Evolutionary conservation across 2,888 invertebrate species (phyloP).

Genomic region (Caenorhabditis doughertyi): DNA sequence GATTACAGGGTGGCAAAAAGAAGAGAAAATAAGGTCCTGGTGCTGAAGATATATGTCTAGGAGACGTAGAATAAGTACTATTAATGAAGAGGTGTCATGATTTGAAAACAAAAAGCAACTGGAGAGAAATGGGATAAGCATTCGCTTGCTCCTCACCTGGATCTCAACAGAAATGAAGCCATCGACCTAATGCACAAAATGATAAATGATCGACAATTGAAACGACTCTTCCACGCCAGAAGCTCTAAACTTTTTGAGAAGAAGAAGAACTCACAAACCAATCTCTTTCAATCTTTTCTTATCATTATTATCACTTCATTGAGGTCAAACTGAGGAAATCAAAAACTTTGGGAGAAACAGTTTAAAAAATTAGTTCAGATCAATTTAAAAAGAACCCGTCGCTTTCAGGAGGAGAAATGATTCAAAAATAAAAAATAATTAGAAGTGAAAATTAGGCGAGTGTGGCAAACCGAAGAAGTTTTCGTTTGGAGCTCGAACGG

Average conservation of each 20-base stretch:
- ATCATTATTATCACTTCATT: conserved; percentile 55
- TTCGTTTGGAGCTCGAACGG: conserved; percentile 71
- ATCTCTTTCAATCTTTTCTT: conserved; percentile 15
- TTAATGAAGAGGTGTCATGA: conserved; percentile 19
- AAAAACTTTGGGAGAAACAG: background rate
- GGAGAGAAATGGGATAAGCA: conserved; percentile 18
- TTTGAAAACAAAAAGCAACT: conserved; percentile 42
- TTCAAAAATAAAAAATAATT: background rate
- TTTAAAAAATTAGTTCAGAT: conserved; percentile 7
- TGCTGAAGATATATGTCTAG: background rate
- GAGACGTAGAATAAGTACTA: background rate
- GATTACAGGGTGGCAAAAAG: conserved; percentile 14
- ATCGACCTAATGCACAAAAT: conserved; percentile 50
- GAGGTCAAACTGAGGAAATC: conserved; percentile 18
- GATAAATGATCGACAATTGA: conserved; percentile 52
- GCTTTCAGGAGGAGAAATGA: background rate
- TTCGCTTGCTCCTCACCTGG: conserved; percentile 25
- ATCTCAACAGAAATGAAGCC: background rate
- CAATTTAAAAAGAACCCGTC: conserved; percentile 11
- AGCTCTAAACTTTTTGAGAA: background rate
- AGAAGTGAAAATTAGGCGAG: conserved; percentile 34
- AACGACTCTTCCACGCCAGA: conserved; percentile 15
- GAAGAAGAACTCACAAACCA: conserved; percentile 8
- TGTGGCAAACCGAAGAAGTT: conserved; percentile 73
- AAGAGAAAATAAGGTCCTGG: background rate